phyloP scores from a whole-genome alignment of 2,797 vertebrate genomes.

The Acrocephalus scirpaceus region DNA sequence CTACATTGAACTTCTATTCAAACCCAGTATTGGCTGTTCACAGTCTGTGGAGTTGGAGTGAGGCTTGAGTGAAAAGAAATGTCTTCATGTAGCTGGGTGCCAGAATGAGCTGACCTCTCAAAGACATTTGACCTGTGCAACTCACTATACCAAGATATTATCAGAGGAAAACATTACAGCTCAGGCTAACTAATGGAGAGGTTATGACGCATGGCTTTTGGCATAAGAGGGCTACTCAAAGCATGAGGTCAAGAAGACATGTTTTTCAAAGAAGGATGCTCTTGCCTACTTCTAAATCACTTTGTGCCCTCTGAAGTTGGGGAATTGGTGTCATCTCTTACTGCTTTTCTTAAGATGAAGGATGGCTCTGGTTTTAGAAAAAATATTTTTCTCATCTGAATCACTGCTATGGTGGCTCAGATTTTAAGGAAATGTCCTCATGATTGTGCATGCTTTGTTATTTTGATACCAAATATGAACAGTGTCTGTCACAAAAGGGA shows the following conservation, averaged over 20 bases:
- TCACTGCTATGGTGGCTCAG: background rate
- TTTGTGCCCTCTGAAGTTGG: background rate
- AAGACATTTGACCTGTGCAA: background rate
- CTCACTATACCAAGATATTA: background rate
- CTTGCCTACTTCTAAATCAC: background rate
- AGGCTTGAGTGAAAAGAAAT: background rate
- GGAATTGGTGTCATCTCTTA: background rate
- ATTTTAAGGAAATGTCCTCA: background rate
- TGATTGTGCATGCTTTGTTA: background rate
- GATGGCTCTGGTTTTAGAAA: background rate
- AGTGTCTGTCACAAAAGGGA: background rate
- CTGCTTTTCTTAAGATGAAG: background rate
- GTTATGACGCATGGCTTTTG: background rate
- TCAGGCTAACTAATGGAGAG: background rate
- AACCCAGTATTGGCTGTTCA: background rate
- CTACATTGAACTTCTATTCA: background rate
- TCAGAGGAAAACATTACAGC: background rate
- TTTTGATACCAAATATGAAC: background rate
- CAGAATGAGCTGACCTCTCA: background rate
- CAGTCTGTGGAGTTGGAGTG: background rate
- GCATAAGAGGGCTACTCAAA: background rate
- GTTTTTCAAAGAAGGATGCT: background rate
- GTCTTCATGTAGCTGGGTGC: background rate
- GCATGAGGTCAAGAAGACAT: background rate
- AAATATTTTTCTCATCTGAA: background rate